Percentiles rank a stretch among this genome's conserved stretches.
phyloP scores from a whole-genome alignment of 2,113 vertebrate species.

The Anarrhichthys ocellatus region DNA sequence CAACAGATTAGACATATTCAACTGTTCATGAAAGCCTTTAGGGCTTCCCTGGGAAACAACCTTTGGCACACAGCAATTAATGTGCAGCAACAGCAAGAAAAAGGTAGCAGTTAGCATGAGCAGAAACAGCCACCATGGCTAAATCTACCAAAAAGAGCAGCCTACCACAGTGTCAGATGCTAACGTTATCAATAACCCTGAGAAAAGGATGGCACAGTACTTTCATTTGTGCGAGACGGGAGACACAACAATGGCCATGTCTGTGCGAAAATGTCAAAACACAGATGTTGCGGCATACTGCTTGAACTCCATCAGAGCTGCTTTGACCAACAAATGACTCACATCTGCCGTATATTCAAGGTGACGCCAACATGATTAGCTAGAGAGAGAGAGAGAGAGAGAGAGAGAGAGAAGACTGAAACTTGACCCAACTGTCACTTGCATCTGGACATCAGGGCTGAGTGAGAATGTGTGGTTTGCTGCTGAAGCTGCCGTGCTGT shows the following conservation, averaged over 20 bases:
- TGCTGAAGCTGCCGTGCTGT: constrained; percentile 66
- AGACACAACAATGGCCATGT: not conserved
- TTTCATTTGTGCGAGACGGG: not conserved
- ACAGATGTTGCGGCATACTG: not conserved
- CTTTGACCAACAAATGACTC: not conserved
- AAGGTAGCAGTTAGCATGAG: not conserved
- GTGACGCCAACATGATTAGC: constrained; percentile 12
- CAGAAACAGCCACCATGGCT: not conserved
- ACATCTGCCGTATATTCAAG: constrained; percentile 13
- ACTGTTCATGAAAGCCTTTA: not conserved
- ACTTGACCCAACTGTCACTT: constrained; percentile 63
- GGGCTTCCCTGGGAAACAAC: not conserved
- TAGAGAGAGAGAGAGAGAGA: constrained; percentile 24
- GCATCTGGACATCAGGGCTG: constrained; percentile 55
- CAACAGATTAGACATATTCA: not conserved
- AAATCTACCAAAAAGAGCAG: not conserved
- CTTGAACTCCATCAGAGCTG: constrained; percentile 10
- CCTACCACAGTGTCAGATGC: not conserved
- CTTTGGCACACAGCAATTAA: not conserved
- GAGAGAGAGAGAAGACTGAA: constrained; percentile 48
- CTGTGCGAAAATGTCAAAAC: constrained; percentile 5
- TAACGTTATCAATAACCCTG: not conserved
- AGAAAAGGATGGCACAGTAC: not conserved
- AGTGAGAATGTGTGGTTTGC: constrained; percentile 54
- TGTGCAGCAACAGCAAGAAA: not conserved